Evolutionary conservation across 2,888 invertebrate genomes (phyloP), one percentile per base, ranked within the genome.

Genomic region (Drosophila subsilvestris): DNA sequence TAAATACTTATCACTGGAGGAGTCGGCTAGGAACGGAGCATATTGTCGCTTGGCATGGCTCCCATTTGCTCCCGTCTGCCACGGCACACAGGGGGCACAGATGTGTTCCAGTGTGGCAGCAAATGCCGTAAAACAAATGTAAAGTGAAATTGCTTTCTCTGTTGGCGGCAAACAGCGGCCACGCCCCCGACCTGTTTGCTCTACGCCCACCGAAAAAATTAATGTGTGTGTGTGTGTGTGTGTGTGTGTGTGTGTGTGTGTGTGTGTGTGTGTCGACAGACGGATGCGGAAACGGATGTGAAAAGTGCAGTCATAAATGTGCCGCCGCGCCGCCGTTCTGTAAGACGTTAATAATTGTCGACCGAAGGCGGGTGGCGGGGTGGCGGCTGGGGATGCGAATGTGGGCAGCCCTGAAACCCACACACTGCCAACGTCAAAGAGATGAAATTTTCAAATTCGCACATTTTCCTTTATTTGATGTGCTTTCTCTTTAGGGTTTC

Each of bases 91-190:
- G 37, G 29, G 29, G 22, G 50, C 71, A 54, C 72, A 72, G 55
- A 72, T 63, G 37, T 14, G 37, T 14, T 27, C 27, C 27, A 8
- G 62, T 71, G 69, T 69, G 71, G 61, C 71, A 58, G 48, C 54
- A 85, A 84, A 81, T 79, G 84, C 88, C 84, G 88, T 88, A 85
- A 85, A 85, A 83, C 84, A 88, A 85, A 88, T 85, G 88, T 85
- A 88, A 88, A 88, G 81, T 86, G 84, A 85, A 85, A 85, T 85
- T 85, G 88, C 87, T 85, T 88, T 80, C 72, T 67, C 78, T 71
- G 74, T 76, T 77, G 74, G 72, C 74, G 29, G 63, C 71, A 58
- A 71, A 42, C 63, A 63, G 42, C 22, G 51, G 29, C 63, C 63
- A 25, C 63, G 51, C 65, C 85, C 81, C 75, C 71, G 87, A 82